Conservation (phyloP, 2,113 vertebrate genomes). For the Theristicus caerulescens region DNA sequence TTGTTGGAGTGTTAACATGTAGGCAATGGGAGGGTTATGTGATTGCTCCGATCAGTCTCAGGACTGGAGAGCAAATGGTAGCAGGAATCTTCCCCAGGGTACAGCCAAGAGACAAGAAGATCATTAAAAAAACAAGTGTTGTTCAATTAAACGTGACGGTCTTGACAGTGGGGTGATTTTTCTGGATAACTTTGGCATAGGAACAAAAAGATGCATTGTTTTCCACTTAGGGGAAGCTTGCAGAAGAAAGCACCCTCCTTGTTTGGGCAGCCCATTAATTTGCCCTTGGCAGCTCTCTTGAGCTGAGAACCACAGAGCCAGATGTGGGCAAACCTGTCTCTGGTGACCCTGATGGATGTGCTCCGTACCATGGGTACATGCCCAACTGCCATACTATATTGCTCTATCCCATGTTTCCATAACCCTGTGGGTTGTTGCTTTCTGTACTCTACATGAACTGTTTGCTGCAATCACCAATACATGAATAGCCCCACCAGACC, state of each 20-base stretch:
- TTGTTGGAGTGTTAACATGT: neutral
- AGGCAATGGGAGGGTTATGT: neutral
- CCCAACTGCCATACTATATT: neutral
- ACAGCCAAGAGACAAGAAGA: neutral
- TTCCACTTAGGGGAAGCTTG: neutral
- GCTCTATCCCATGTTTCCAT: neutral
- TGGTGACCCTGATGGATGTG: neutral
- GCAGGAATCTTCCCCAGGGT: neutral
- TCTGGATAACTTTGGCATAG: neutral
- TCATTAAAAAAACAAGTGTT: slow-evolving; percentile 4
- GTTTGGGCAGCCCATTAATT: neutral
- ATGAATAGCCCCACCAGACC: neutral
- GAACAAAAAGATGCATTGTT: neutral
- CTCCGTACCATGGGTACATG: neutral
- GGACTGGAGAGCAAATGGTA: neutral
- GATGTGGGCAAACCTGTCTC: neutral
- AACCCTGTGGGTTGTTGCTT: neutral
- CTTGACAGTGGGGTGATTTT: neutral
- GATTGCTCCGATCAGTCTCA: neutral
- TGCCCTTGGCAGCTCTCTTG: neutral
- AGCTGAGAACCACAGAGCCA: neutral
- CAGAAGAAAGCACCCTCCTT: neutral
- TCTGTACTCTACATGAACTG: neutral
- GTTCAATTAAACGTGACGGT: neutral
- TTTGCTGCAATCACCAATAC: neutral